Conservation (phyloP, 2,113 vertebrate species). For the Periophthalmodon schlosseri region DNA sequence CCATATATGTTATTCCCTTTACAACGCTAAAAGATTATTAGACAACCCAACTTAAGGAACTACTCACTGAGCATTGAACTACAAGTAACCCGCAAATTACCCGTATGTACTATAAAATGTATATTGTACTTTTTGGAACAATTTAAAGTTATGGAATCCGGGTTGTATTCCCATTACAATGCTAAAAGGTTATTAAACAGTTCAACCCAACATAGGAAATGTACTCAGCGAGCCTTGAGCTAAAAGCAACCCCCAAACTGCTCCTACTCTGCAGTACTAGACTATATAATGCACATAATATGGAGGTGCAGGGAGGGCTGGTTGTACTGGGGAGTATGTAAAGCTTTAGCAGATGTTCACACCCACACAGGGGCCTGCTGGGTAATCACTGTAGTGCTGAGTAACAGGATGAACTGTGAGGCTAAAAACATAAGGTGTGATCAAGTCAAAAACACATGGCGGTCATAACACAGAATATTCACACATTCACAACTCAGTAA, state of each 20-base stretch:
- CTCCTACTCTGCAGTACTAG: neutral
- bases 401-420: constrained; percentile 34
- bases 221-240: too few relatives aligned
- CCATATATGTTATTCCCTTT: too few relatives aligned
- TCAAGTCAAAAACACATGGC: constrained; percentile 50
- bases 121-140: too few relatives aligned
- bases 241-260: neutral
- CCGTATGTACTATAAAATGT: too few relatives aligned
- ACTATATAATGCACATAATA: constrained; percentile 19
- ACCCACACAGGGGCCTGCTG: constrained; percentile 45
- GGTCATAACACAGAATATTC: constrained; percentile 50
- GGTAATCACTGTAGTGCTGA: constrained; percentile 29
- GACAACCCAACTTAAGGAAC: too few relatives aligned
- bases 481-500: constrained; percentile 45
- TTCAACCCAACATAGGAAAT: too few relatives aligned
- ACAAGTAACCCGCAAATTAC: neutral
- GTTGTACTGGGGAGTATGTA: constrained; percentile 17
- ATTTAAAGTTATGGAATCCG: too few relatives aligned
- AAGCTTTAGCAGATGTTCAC: constrained; percentile 56
- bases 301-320: neutral
- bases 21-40: too few relatives aligned
- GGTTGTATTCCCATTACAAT: too few relatives aligned
- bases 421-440: constrained; percentile 46
- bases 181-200: too few relatives aligned
- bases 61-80: too few relatives aligned